These are phyloP conservation scores for Nomada ferruginata DNA, from an alignment of 2,888 invertebrate species.

Conservation along the genomic window DNA sequence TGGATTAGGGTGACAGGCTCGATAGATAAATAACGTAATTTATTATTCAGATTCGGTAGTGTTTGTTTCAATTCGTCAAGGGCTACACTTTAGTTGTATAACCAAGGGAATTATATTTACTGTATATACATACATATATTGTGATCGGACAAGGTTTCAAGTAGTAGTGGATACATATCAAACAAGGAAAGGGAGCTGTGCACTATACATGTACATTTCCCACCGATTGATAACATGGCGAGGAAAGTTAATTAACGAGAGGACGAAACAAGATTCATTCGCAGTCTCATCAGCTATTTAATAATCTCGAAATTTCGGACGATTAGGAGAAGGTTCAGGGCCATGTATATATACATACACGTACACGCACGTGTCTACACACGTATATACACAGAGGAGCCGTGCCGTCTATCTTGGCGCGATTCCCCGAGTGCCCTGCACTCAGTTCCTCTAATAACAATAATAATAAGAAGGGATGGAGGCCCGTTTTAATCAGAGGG, in stretches of 20 bases:
- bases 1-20: background rate
- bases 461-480: constrained; percentile 77
- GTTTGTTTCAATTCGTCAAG: constrained; percentile 2
- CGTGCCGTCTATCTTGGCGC: constrained; percentile 53
- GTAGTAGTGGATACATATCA: no score
- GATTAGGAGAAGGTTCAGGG: constrained; percentile 64
- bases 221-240: constrained; percentile 65
- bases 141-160: no score
- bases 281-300: constrained; percentile 74
- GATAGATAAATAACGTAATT: background rate
- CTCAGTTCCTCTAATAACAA: constrained; percentile 76
- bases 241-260: constrained; percentile 75
- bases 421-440: constrained; percentile 67
- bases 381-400: constrained; percentile 21
- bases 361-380: background rate
- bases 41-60: background rate
- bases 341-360: background rate
- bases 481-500: constrained; percentile 80
- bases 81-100: background rate
- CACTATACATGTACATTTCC: background rate
- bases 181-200: background rate
- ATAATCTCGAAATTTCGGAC: constrained; percentile 76
- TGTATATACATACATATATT: background rate
- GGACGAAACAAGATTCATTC: constrained; percentile 71
- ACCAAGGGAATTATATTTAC: background rate